Evolutionary conservation across 2,888 invertebrate species (phyloP).

Genomic region (Pycnomerus fuliginosus): DNA sequence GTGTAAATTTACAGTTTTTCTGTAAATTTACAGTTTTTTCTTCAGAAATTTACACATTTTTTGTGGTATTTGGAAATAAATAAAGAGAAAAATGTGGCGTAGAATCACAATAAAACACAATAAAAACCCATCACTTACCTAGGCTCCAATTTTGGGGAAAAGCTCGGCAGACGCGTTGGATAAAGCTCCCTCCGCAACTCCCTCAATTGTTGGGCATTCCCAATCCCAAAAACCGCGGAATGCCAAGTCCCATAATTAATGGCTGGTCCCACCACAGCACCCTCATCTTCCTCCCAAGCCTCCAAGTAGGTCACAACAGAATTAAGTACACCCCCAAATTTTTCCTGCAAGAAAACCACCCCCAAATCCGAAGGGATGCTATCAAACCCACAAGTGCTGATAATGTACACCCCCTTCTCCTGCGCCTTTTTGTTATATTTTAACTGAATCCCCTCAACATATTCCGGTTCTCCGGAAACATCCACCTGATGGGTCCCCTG

Average conservation of each 20-base stretch:
- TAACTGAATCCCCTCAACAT: conserved; percentile 59
- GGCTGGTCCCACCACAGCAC: conserved; percentile 53
- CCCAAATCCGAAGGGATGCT: conserved; percentile 90
- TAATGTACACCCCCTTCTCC: conserved; percentile 76
- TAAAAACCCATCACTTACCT: conserved; percentile 23
- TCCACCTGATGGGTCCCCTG: conserved; percentile 86
- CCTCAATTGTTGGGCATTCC: conserved; percentile 63
- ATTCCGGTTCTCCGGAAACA: conserved; percentile 87
- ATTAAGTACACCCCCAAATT: conserved; percentile 79
- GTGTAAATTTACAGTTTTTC: no score
- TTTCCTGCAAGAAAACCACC: conserved; percentile 70
- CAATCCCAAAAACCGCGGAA: conserved; percentile 78
- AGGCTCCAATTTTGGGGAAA: conserved; percentile 56
- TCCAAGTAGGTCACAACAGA: conserved; percentile 71
- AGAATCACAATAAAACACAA: not conserved
- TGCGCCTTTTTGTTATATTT: conserved; percentile 73
- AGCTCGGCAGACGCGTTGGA: conserved; percentile 63
- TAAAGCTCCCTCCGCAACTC: conserved; percentile 63
- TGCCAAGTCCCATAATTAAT: conserved; percentile 89
- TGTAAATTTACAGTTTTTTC: no score
- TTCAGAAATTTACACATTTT: no score
- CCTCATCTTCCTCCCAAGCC: conserved; percentile 42
- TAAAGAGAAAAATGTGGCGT: no score
- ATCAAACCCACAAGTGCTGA: conserved; percentile 93
- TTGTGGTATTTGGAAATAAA: no score